Evolutionary conservation across 2,797 vertebrate species (phyloP), one percentile per base, ranked within the genome.

Genomic region (Catostomus latipinnis): DNA sequence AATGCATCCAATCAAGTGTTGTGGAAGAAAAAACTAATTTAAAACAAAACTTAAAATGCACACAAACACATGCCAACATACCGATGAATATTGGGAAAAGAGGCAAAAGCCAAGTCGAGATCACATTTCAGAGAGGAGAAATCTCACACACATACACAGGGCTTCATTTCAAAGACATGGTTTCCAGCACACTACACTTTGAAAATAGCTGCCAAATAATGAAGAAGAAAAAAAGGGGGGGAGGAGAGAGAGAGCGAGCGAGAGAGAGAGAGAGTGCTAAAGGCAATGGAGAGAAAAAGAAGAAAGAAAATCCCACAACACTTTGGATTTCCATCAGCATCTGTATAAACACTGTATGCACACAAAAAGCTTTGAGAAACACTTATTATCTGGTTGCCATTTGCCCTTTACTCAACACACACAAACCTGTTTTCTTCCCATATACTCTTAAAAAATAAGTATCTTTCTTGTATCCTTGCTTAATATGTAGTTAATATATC

Each of bases 341-440:
- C 71, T 82, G 83, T 81, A 78, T 60, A 81, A 81, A 84, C 54
- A 82, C 8, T 71, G 48, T n/a, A 12, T 71, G 46, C 61, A 54
- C 5, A 45, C 14, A n/a, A 22, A n/a, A 70, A 78, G 54, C 48
- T 14, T 52, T 65, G 61, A 58, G 49, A 67, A 10, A 0, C 14
- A 58, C 2, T 34, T 34, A 34, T 70, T 14, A 73, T 18, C 14
- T 58, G 18, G 9, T 16, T 6, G 4, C 3, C 45, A n/a, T 34
- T 69, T 53, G 58, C 6, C 60, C 22, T 22, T 22, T 22, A 1
- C 53, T 34, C 14, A 34, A 8, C 63, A 6, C 13, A 18, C 34
- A 43, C 45, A 65, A 6, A 70, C 34, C 34, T 34, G 34, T 3
- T 34, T 34, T 34, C 34, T 34, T 34, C 1, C 2, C 34, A 34